Evolutionary conservation across 2,113 vertebrate species (phyloP).

Genomic region (Furnarius figulus): DNA sequence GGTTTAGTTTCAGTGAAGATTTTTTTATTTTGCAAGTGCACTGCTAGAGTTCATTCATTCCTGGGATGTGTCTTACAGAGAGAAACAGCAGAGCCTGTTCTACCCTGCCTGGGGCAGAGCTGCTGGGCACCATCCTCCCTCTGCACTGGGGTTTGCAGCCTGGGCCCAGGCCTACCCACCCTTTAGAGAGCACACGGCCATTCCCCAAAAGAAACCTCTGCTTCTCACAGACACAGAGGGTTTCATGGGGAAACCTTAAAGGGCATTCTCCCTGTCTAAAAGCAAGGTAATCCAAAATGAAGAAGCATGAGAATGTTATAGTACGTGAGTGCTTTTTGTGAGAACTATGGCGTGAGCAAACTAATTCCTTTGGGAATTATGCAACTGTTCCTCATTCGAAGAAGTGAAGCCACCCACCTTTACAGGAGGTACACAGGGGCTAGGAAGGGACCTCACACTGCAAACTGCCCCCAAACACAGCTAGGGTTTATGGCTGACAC

Average conservation of each 20-base stretch:
- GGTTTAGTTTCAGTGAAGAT: slow-evolving; percentile 27
- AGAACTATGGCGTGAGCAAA: background rate
- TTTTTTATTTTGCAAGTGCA: background rate
- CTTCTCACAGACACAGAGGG: background rate
- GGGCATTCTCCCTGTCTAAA: background rate
- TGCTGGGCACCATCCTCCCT: background rate
- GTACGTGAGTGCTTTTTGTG: background rate
- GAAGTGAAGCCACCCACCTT: background rate
- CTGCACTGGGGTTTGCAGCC: background rate
- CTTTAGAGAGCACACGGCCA: background rate
- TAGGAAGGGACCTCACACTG: background rate
- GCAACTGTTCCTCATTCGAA: background rate
- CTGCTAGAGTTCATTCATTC: background rate
- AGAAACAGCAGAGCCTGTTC: background rate
- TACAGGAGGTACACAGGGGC: background rate
- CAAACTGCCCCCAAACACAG: background rate
- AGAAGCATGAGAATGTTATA: background rate
- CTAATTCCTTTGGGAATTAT: background rate
- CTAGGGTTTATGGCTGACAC: background rate
- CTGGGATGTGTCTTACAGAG: background rate
- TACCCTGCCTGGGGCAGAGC: background rate
- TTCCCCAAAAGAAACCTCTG: background rate
- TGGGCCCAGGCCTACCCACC: background rate
- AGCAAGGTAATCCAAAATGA: background rate
- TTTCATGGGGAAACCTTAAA: background rate